Evolutionary conservation across 2,113 vertebrate genomes (phyloP).

Genomic region (Choloepus hoffmanni): DNA sequence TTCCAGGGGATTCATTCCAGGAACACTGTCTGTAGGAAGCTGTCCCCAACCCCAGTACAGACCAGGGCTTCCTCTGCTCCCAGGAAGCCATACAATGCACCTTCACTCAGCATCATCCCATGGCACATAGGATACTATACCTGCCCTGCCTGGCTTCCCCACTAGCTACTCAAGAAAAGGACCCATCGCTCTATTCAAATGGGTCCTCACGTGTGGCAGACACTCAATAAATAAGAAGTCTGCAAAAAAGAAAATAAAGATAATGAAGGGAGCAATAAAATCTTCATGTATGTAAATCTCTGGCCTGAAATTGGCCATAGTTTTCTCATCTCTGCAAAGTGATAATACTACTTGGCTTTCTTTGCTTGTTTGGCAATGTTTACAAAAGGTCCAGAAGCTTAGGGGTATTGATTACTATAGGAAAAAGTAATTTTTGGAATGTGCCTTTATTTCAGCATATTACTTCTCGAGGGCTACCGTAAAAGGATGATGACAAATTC

Average conservation of each 20-base stretch:
- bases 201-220: neutral
- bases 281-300: neutral
- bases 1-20: neutral
- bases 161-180: neutral
- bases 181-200: neutral
- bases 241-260: neutral
- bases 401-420: neutral
- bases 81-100: too few relatives aligned
- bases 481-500: too few relatives aligned
- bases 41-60: neutral
- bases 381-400: neutral
- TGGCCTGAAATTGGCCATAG: neutral
- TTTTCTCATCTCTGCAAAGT: neutral
- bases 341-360: neutral
- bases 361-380: neutral
- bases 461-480: too few relatives aligned
- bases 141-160: neutral
- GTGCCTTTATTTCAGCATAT: neutral
- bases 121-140: accelerated
- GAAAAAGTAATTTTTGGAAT: neutral
- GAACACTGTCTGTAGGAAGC: too few relatives aligned
- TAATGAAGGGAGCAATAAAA: neutral
- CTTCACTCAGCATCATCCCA: neutral
- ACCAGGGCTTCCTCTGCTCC: neutral
- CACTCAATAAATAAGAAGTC: neutral